Base-by-base conservation (phyloP, 2,888 invertebrate species). In the Steinernema scapterisci region DNA sequence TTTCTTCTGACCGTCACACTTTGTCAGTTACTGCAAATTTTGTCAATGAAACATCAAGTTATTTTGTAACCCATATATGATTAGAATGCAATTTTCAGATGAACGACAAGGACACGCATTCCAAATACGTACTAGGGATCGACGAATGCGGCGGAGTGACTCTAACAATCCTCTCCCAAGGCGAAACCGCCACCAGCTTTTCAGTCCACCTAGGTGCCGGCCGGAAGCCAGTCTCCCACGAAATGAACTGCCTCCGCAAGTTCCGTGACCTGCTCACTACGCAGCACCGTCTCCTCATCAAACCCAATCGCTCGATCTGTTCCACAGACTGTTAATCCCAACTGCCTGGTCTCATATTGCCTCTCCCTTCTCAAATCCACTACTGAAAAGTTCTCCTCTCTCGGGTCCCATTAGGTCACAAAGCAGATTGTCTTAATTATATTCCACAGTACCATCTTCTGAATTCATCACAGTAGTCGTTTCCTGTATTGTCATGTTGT, bases 371-470 rank as follows among this genome's bases (percentile, higher is more conserved):
- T 25, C 27, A 54, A 54, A 54, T 11, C 16, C 27, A 38, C 31
- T 25, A 31, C 63, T 63, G 63, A 7, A 63, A 63, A 3, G 27
- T 63, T 25, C 63, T 63, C 63, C 31, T 63, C 31, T 25, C 31
- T 63, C 63, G 63, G 63, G 63, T 63, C 27, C 63, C 31, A 63
- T 7, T 63, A 63, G 63, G 63, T 63, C 63, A 63, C 63, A 63
- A 63, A 63, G 27, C 63, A 25, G 63, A 63, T 63, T 16, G 11
- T 19, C 48, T 19, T 48, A 48, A 48, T 48, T n/a, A 48, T 19
- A n/a, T 63, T 27, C 63, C 63, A 21, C 38, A 38, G 38, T 38
- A 38, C 38, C 38, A 9, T 38, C 38, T 9, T 38, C 38, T 9
- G 5, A 38, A 38, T 38, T 9, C 38, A 38, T 38, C 38, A 38